phyloP scores from a whole-genome alignment of 1,140 invertebrate genomes.

The Sarcophaga peregrina region DNA sequence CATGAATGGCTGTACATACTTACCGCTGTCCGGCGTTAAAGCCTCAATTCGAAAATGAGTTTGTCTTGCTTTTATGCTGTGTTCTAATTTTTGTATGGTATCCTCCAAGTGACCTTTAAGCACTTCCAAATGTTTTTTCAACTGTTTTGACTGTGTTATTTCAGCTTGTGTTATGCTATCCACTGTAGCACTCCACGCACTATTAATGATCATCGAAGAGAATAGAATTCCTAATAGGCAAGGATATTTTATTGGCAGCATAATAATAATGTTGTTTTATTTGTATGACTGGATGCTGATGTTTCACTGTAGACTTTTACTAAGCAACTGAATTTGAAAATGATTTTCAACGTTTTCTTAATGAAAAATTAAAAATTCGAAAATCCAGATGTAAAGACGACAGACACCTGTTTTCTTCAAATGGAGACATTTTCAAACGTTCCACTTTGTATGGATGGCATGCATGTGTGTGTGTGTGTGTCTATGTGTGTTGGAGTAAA shows the following conservation, averaged over 20 bases:
- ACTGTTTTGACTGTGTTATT: not conserved
- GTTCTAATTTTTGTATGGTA: not conserved
- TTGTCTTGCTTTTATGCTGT: not conserved
- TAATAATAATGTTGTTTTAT: not conserved
- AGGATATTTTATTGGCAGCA: not conserved
- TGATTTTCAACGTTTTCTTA: not conserved
- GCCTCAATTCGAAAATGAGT: not conserved
- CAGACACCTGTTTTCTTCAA: slow-evolving; percentile 13
- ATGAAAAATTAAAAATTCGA: not conserved
- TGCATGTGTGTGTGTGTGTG: too few relatives aligned
- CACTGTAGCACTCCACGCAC: not conserved
- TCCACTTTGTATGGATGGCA: too few relatives aligned
- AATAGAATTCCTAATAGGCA: not conserved
- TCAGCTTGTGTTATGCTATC: not conserved
- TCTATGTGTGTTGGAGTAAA: too few relatives aligned
- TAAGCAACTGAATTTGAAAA: not conserved
- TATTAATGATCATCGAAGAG: not conserved
- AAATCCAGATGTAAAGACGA: not conserved
- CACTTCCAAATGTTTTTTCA: slow-evolving; percentile 7
- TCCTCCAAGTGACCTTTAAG: not conserved
- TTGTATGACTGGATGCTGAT: not conserved
- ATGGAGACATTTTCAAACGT: not conserved
- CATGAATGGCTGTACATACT: not conserved
- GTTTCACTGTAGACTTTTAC: slow-evolving; percentile 1
- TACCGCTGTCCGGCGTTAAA: slow-evolving; percentile 26